Evolutionary conservation across 2,797 vertebrate genomes (phyloP).

Genomic region (Melanotaenia maccullochi): DNA sequence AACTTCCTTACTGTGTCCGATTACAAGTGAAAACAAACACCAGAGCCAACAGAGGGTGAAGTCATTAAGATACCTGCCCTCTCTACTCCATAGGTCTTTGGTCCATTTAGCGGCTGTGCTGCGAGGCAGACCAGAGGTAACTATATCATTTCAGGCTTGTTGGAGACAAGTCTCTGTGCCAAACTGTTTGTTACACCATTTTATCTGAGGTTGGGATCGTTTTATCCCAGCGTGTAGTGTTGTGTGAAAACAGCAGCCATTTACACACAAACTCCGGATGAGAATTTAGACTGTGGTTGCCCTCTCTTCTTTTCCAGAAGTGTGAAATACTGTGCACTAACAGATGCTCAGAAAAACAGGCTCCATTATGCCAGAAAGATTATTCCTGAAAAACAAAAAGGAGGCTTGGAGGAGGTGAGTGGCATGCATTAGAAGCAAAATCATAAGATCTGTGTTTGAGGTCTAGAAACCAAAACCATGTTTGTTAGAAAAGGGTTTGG

Average conservation of each 20-base stretch:
- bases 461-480: not conserved
- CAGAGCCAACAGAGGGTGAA: conserved; percentile 46
- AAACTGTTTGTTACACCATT: conserved; percentile 21
- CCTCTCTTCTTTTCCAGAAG: not conserved
- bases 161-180: conserved; percentile 24
- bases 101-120: conserved; percentile 55
- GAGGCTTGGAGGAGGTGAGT: not conserved
- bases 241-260: conserved; percentile 24
- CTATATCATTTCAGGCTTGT: conserved; percentile 52
- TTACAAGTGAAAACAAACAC: conserved; percentile 53
- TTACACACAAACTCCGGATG: not conserved
- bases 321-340: not conserved
- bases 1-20: conserved; percentile 44
- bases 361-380: not conserved
- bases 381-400: not conserved
- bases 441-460: not conserved
- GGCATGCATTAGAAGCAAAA: no score
- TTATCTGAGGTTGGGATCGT: conserved; percentile 38
- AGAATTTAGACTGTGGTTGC: not conserved
- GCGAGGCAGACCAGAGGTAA: conserved; percentile 34
- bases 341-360: not conserved
- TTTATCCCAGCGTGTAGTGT: conserved; percentile 22
- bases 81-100: conserved; percentile 42
- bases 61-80: conserved; percentile 38
- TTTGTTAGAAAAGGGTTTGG: no score